Evolutionary conservation across 1,140 invertebrate genomes (phyloP).

Genomic region (Atta cephalotes): DNA sequence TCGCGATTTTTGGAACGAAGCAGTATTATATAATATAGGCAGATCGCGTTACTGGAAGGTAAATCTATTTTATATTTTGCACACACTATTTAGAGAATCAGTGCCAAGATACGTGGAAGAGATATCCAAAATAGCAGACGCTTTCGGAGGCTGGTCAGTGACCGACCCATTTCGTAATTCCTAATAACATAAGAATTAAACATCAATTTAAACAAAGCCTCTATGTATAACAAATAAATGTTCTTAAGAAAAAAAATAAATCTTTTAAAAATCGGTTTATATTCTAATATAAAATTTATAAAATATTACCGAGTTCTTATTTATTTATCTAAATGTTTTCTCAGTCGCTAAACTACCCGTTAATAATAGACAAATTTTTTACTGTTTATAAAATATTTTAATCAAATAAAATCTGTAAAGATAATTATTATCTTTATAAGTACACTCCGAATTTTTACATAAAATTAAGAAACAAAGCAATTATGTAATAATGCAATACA

Average conservation of each 20-base stretch:
- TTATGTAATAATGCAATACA: not conserved
- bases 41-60: slow-evolving; percentile 29
- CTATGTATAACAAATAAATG: not conserved
- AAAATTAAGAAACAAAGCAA: not conserved
- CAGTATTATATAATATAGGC: slow-evolving; percentile 31
- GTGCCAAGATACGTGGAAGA: slow-evolving; percentile 68
- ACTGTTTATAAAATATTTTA: not conserved
- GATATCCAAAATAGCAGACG: slow-evolving; percentile 70
- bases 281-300: slow-evolving; percentile 7
- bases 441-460: not conserved
- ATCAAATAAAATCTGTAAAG: not conserved
- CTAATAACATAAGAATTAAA: slow-evolving; percentile 32
- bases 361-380: no score
- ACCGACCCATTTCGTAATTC: slow-evolving; percentile 64
- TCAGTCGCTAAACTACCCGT: not conserved
- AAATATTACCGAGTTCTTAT: not conserved
- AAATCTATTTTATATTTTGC: slow-evolving; percentile 70
- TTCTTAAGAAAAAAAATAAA: not conserved
- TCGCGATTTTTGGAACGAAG: not conserved
- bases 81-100: slow-evolving; percentile 70
- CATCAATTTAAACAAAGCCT: no score
- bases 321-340: not conserved
- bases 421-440: not conserved
- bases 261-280: slow-evolving; percentile 5
- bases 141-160: slow-evolving; percentile 69